Conservation (phyloP, 2,797 vertebrate genomes). For the Myiotriccus ornatus region DNA sequence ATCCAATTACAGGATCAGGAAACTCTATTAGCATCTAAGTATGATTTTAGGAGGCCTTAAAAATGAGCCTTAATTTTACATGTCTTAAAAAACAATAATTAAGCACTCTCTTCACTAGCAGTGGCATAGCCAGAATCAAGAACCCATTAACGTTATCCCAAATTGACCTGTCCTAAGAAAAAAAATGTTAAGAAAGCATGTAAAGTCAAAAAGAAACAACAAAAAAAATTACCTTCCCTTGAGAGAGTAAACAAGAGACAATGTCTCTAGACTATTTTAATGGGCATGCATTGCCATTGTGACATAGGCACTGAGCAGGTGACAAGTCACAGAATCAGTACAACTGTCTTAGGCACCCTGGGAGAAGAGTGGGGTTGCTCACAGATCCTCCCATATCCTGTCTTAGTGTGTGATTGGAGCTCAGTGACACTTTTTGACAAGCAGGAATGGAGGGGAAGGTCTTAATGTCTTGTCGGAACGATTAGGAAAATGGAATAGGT, state of each 20-base stretch:
- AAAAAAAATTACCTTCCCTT: neutral
- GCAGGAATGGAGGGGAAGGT: neutral
- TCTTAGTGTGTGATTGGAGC: neutral
- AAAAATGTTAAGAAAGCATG: neutral
- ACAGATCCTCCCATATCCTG: rapidly evolving
- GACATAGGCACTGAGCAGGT: neutral
- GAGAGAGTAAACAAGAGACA: neutral
- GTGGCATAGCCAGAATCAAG: neutral
- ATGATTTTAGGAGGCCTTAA: neutral
- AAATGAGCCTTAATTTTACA: neutral
- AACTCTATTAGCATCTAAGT: neutral
- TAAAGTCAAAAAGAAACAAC: neutral
- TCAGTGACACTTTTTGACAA: neutral
- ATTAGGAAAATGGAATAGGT: neutral
- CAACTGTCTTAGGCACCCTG: neutral
- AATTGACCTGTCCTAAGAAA: neutral
- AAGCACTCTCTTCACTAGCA: neutral
- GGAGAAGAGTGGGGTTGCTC: neutral
- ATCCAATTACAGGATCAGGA: neutral
- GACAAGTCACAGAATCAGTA: neutral
- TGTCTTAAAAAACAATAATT: neutral
- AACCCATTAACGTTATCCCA: neutral
- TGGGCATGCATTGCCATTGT: neutral
- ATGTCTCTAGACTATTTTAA: neutral
- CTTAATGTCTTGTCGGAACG: neutral